Evolutionary conservation across 2,888 invertebrate species (phyloP), one percentile per base, ranked within the genome.

Genomic region (Tortrix viridana): DNA sequence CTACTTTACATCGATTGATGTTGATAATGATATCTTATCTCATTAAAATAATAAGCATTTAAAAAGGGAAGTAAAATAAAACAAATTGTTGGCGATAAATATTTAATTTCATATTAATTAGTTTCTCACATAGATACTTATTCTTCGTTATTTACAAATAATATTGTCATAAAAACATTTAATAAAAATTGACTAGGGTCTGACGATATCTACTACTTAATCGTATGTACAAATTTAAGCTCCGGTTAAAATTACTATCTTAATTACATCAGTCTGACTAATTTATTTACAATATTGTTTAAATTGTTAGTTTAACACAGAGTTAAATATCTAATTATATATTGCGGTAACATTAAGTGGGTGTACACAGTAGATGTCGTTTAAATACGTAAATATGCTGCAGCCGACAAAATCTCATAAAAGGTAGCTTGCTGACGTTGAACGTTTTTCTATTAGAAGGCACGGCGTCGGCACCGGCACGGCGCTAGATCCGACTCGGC

Each of bases 161-260:
- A 89, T 89, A 91, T 91, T 89, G 90, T 90, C 89, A 83, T 87
- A 86, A 87, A 73, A 88, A 89, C 86, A 86, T 86, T 85, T 73
- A 89, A 85, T 88, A 85, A 84, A 90, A 91, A 90, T 91, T 91
- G 89, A 90, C 91, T 90, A 90, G 82, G 83, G 74, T 84, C 80
- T 80, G 81, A 82, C 74, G 77, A 76, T 89, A 87, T 84, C 89
- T 89, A 89, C 86, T 87, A n/a, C n/a, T n/a, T n/a, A 81, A 82
- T 84, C 79, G 69, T 89, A 88, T 89, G 80, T 89, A 90, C 89
- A 89, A 83, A 71, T 80, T 74, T 89, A 89, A 89, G 90, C 89
- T 90, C 89, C 81, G 81, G 85, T 86, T 81, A 84, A 88, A 81
- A 82, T 84, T 81, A 85, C 83, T 84, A 79, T 67, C 84, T 79